Base-by-base conservation (phyloP, 2,797 vertebrate genomes). In the Mus spretus region DNA sequence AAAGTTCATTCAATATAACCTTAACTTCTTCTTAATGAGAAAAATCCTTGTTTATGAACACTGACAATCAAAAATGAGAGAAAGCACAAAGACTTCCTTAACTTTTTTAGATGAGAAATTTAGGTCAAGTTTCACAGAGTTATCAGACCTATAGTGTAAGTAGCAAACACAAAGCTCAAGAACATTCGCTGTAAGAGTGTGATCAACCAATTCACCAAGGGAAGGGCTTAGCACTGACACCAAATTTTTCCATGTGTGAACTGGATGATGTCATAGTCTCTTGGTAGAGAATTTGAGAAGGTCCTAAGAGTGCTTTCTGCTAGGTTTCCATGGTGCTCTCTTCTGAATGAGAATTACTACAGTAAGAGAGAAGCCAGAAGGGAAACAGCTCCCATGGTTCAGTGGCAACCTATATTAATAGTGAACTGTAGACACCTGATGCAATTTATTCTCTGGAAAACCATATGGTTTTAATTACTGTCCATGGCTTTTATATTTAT, bases 381-480 rank as follows among this genome's bases (percentile, higher is more conserved):
- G 37, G 28, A 57, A 93, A 80, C 8, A 15, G 44, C 22, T 20
- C 63, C 24, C 89, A 6, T 14, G 74, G 47, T 31, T 94, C 40
- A 70, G 53, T 81, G 82, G 86, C 79, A 88, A 86, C 86, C 55
- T 24, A 1, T 74, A 40, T 82, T 70, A 67, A 81, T 79, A 81
- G 55, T 88, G 24, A 87, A 34, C 22, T 87, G 20, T 74, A 92
- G 67, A 95, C 50, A 63, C 61, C 92, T 79, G 77, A 75, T 74
- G 34, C 67, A 72, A 37, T n/a, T 75, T 89, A 81, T 91, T 88
- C n/a, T 87, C 70, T 95, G 8, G 44, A 78, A 81, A 79, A 37
- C 78, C 77, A 92, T 47, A 80, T 47, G 93, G 47, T 84, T 92
- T 89, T 93, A 94, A 91, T 95, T 92, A 93, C 67, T 81, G 79